Conservation (phyloP, 2,888 invertebrate genomes). For the Nephrotoma appendiculata region DNA sequence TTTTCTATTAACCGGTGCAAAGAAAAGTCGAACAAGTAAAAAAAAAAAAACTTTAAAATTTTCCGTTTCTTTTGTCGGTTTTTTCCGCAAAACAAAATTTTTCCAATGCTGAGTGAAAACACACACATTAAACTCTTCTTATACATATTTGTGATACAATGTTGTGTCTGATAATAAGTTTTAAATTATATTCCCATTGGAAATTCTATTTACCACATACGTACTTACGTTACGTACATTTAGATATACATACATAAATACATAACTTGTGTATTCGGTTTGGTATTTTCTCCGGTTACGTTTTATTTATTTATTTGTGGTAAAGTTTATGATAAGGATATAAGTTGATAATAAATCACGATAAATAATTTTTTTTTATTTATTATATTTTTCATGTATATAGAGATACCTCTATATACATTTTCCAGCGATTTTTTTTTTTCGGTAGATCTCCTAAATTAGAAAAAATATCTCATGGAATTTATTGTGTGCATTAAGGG, state of each 20-base stretch:
- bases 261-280: background rate
- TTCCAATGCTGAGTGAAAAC: background rate
- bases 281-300: background rate
- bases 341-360: background rate
- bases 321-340: background rate
- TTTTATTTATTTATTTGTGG: background rate
- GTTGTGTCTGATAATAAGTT: background rate
- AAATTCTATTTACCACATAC: background rate
- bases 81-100: background rate
- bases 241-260: background rate
- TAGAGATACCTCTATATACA: background rate
- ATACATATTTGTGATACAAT: background rate
- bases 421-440: background rate
- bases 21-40: background rate
- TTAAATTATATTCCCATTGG: background rate
- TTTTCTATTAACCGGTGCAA: background rate
- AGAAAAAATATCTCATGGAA: background rate
- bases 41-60: background rate
- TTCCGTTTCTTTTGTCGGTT: background rate
- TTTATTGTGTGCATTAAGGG: background rate
- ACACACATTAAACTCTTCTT: background rate
- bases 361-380: background rate
- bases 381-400: background rate
- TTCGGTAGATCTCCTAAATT: background rate
- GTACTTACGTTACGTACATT: background rate